These are phyloP conservation scores for Ascaphus truei DNA, from an alignment of 2,113 vertebrate genomes.

Conservation along the genomic window DNA sequence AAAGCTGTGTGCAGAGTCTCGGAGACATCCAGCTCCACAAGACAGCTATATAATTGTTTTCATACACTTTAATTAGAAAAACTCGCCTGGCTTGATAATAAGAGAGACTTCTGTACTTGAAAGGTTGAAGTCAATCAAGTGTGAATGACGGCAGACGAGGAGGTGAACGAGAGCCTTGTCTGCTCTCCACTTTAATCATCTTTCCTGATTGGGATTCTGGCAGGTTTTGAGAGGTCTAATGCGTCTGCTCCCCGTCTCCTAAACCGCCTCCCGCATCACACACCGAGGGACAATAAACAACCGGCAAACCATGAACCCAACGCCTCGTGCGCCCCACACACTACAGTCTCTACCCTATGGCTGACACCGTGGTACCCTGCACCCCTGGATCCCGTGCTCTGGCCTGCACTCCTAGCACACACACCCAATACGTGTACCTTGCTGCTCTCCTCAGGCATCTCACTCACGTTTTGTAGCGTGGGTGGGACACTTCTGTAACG, in stretches of 20 bases:
- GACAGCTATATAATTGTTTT: constrained; percentile 79
- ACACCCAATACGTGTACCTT: too few species aligned
- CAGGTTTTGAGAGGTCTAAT: constrained; percentile 52
- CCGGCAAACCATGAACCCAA: constrained; percentile 3
- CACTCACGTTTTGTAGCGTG: too few species aligned
- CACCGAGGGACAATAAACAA: too few species aligned
- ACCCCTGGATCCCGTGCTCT: too few species aligned
- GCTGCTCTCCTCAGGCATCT: too few species aligned
- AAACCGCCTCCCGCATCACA: constrained; percentile 22
- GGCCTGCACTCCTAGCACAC: too few species aligned
- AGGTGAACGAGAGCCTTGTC: constrained; percentile 78
- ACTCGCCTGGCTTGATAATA: constrained; percentile 85
- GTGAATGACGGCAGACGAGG: constrained; percentile 82
- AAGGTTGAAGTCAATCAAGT: constrained; percentile 90
- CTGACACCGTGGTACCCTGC: too few species aligned
- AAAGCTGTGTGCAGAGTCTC: constrained; percentile 25
- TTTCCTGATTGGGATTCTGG: constrained; percentile 85
- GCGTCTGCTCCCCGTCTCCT: constrained; percentile 3
- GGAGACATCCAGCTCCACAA: constrained; percentile 53
- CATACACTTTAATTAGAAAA: constrained; percentile 85
- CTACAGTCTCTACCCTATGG: too few species aligned
- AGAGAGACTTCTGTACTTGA: constrained; percentile 81
- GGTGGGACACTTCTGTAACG: too few species aligned
- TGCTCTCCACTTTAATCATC: constrained; percentile 83
- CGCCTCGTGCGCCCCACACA: too few species aligned